Percentiles rank a stretch among this genome's conserved stretches.
phyloP scores from a whole-genome alignment of 2,797 vertebrate genomes.

The Rhabdophis nuchalis region DNA sequence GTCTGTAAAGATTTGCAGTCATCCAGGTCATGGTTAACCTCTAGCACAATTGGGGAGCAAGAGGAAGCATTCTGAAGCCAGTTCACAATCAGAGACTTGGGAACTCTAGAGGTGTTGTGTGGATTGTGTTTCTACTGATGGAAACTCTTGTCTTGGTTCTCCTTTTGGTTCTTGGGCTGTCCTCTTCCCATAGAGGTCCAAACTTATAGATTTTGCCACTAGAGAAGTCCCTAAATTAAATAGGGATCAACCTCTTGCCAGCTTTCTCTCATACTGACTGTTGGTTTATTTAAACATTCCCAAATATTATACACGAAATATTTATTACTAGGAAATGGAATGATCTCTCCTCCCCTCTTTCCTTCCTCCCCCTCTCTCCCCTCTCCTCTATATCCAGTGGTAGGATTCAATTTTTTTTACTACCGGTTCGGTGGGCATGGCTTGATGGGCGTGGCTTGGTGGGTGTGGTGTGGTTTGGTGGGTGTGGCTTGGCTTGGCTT shows the following conservation, averaged over 20 bases:
- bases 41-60: neutral
- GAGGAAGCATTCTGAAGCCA: neutral
- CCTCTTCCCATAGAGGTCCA: neutral
- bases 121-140: neutral
- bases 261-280: neutral
- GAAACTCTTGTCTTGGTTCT: neutral
- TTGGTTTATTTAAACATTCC: neutral
- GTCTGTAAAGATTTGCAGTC: too few species aligned
- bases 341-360: neutral
- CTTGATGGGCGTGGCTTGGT: too few species aligned
- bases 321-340: neutral
- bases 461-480: too few species aligned
- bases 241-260: neutral
- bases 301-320: neutral
- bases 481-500: too few species aligned
- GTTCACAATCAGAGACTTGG: neutral
- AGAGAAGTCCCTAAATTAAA: neutral
- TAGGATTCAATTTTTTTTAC: too few species aligned
- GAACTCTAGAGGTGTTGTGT: neutral
- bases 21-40: neutral
- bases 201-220: neutral
- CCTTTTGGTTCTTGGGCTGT: neutral
- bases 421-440: too few species aligned
- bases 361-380: neutral
- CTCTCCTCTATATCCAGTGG: neutral